These are phyloP conservation scores for Drosophila barbarae DNA, from an alignment of 2,888 invertebrate species.

Conservation along the genomic window DNA sequence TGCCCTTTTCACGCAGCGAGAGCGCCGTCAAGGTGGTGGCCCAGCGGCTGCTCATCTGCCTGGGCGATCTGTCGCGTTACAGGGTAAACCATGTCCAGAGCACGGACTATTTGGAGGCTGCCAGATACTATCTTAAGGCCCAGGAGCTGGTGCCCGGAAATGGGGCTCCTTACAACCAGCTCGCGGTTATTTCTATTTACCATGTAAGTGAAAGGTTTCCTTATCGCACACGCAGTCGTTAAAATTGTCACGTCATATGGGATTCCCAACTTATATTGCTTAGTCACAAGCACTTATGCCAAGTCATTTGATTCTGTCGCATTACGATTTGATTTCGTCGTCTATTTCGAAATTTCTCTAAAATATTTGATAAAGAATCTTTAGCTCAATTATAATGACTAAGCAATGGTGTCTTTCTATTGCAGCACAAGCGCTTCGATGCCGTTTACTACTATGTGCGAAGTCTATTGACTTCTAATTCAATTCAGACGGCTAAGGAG, in stretches of 20 bases:
- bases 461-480: slow-evolving; percentile 95
- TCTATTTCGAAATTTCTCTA: neutral
- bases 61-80: slow-evolving; percentile 96
- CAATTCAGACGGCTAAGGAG: slow-evolving; percentile 94
- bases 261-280: neutral
- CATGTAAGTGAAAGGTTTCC: slow-evolving; percentile 58
- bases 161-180: slow-evolving; percentile 96
- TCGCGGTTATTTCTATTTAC: slow-evolving; percentile 92
- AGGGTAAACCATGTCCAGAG: slow-evolving; percentile 83
- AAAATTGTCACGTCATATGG: slow-evolving; percentile 1
- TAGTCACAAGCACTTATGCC: neutral
- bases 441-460: slow-evolving; percentile 98
- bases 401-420: neutral
- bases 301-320: neutral
- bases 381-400: neutral
- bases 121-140: slow-evolving; percentile 95
- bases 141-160: slow-evolving; percentile 96
- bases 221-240: neutral
- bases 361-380: neutral
- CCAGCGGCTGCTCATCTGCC: slow-evolving; percentile 92
- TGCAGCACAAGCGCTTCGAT: slow-evolving; percentile 93
- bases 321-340: neutral
- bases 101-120: slow-evolving; percentile 81
- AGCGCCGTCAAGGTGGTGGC: slow-evolving; percentile 90
- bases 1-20: slow-evolving; percentile 81